Evolutionary conservation across 2,797 vertebrate genomes (phyloP).

Genomic region (Buceros bicornis): DNA sequence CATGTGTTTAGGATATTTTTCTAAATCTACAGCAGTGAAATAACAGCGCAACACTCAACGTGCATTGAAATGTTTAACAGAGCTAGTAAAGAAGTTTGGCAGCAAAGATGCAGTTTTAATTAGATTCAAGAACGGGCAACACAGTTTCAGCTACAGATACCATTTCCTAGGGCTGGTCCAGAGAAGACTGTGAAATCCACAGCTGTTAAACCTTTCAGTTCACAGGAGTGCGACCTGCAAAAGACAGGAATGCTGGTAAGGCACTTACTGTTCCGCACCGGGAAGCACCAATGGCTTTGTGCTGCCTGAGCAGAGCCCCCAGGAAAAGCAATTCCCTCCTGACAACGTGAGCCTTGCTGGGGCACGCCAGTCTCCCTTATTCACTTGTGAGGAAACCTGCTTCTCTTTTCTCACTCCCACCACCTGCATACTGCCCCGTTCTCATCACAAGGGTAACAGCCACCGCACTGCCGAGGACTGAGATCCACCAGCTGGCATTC

Average conservation of each 20-base stretch:
- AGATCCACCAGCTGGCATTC: background rate
- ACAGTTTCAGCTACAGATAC: background rate
- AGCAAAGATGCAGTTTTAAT: slow-evolving; percentile 31
- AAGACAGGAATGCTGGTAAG: background rate
- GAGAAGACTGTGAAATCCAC: slow-evolving; percentile 17
- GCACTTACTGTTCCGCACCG: background rate
- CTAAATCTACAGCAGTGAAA: background rate
- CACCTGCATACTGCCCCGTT: background rate
- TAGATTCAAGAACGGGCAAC: background rate
- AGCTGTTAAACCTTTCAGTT: background rate
- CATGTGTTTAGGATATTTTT: background rate
- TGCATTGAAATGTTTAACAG: background rate
- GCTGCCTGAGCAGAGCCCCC: background rate
- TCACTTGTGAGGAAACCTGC: background rate
- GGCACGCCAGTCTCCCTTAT: background rate
- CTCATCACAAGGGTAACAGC: background rate
- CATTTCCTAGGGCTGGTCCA: slow-evolving; percentile 21
- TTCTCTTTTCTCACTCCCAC: background rate
- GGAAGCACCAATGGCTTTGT: background rate
- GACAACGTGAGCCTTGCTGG: background rate
- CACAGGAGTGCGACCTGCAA: background rate
- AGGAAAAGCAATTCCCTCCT: background rate
- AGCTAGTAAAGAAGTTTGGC: background rate
- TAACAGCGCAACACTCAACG: background rate
- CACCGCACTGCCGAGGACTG: background rate